phyloP scores from a whole-genome alignment of 2,113 vertebrate genomes.

The Oncorhynchus keta region DNA sequence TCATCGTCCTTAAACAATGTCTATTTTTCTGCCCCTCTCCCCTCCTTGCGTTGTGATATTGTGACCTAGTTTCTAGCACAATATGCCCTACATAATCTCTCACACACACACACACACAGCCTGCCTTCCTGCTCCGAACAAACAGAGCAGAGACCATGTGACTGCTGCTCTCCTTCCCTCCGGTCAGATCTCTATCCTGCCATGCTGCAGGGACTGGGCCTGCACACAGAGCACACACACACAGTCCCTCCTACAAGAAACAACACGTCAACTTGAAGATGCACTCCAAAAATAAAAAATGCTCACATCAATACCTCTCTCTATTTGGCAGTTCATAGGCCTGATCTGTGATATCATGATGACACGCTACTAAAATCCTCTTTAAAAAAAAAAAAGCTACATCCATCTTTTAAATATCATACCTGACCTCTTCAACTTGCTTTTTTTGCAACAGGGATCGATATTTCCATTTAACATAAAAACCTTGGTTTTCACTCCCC shows the following conservation, averaged over 20 bases:
- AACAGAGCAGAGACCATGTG: conserved; percentile 38
- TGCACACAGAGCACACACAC: conserved; percentile 30
- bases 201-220: conserved; percentile 47
- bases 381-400: conserved; percentile 8
- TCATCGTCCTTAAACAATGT: conserved; percentile 28
- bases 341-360: conserved; percentile 38
- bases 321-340: conserved; percentile 39
- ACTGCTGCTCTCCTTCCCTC: conserved; percentile 39
- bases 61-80: conserved; percentile 38
- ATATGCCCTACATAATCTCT: conserved; percentile 1
- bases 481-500: conserved; percentile 8
- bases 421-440: conserved; percentile 13
- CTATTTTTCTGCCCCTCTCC: not conserved
- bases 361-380: conserved; percentile 4
- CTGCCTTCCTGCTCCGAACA: conserved; percentile 37
- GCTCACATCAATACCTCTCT: conserved; percentile 58
- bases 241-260: conserved; percentile 48
- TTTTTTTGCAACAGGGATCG: conserved; percentile 31
- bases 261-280: conserved; percentile 53
- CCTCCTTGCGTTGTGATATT: conserved; percentile 27
- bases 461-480: conserved; percentile 41
- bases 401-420: conserved; percentile 15
- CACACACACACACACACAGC: conserved; percentile 58
- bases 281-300: conserved; percentile 62
- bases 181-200: conserved; percentile 48